Base-by-base conservation (phyloP, 2,113 vertebrate genomes). In the Eurystomus gularis region DNA sequence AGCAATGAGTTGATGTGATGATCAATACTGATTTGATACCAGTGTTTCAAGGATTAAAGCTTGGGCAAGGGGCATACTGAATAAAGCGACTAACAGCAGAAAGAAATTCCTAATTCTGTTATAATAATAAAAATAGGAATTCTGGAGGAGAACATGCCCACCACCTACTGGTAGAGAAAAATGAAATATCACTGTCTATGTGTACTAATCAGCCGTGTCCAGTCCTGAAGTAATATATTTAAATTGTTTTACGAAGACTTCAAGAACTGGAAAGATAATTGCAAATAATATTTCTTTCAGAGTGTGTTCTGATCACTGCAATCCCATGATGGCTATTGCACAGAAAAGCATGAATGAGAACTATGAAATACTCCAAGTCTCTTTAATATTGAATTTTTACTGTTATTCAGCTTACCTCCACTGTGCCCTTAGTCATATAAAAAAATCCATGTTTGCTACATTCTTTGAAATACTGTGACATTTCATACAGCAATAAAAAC, bases 401-500 rank as follows among this genome's bases (percentile, higher is more conserved):
- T 88, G 48, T 83, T 94, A 81, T 71, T 87, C 82, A 73, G 28
- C 17, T 96, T 95, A 44, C 86, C n/a, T 88, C 78, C 60, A 80
- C 65, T 76, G 52, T 80, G 62, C 48, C 29, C 29, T 90, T 72
- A 60, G 29, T n/a, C 28, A 21, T 75, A 73, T 46, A 87, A 96
- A 94, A 94, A 96, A 96, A 88, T 94, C 71, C 79, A 17, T 76
- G 42, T 73, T 48, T 96, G 51, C n/a, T 35, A 81, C 87, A 44
- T 62, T 91, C 55, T 93, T 94, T 86, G 39, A 97, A 97, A 96
- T 93, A 77, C 24, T 44, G 37, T 88, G 62, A 93, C 83, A 90
- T 90, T 95, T 96, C 75, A 96, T 89, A 77, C 70, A 88, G 90
- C 69, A 95, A 93, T 96, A 94, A 93, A 96, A 97, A 64, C 9